Base-by-base conservation (phyloP, 2,888 invertebrate species). In the Chrysolina haemoptera region DNA sequence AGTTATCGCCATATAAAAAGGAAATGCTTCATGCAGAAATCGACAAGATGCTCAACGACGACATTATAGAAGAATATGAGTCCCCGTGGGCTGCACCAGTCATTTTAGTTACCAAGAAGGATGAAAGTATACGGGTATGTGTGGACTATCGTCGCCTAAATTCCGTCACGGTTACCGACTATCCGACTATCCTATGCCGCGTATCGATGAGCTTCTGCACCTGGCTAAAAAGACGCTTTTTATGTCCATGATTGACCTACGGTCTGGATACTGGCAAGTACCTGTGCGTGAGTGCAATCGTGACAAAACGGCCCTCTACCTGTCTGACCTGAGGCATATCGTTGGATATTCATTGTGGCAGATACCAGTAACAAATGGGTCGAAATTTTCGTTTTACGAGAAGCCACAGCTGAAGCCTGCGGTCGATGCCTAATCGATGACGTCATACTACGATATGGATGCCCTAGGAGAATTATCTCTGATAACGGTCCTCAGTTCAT, bases 401-500 rank as follows among this genome's bases (percentile, higher is more conserved):
- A 62, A 16, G 83, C 82, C 41, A 81, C 83, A 6, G 77, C 82
- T 10, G 78, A 79, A 73, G 62, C 53, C n/a, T 82, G 82, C 71
- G 83, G 81, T 0, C 40, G 46, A 10, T 70, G 48, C 0, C 73
- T 84, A 35, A 72, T 84, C 2, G 68, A 82, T 43, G 82, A 85
- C 78, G 68, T 84, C 10, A 77, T 84, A 50, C 70, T 84, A 1
- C 75, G 86, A 4, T 86, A 82, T 76, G 87, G 86, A 1, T 50
- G 82, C 3, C 86, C 86, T 0, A 20, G 85, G 5, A 55, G 82
- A 50, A 70, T 88, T 0, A 83, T 83, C 1, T 82, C 81, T 35
- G 86, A 87, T 71, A 87, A 86, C 68, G 86, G 83, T 12, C 40
- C 82, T 50, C 85, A 82, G 75, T 85, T 85, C 62, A 73, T 84